Percentiles rank a stretch among this genome's conserved stretches.
Evolutionary conservation across 2,888 invertebrate species (phyloP).

Genomic region (Drosophila tripunctata): DNA sequence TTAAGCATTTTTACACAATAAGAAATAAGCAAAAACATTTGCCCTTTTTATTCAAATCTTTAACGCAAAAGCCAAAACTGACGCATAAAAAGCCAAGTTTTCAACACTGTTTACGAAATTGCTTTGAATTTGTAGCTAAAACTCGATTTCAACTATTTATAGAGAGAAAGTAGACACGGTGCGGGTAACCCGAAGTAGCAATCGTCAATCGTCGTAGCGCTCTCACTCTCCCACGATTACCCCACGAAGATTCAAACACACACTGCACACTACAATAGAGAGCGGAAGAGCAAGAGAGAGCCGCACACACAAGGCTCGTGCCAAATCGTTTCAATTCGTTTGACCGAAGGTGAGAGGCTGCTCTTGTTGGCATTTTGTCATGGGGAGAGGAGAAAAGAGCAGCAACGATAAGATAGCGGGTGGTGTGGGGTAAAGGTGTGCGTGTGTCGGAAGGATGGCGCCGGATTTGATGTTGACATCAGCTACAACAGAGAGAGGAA

Average conservation of each 20-base stretch:
- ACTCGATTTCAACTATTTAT: conserved; percentile 73
- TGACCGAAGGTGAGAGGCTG: conserved; percentile 62
- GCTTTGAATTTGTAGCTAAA: conserved; percentile 57
- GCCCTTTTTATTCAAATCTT: too few relatives aligned
- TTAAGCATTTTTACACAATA: too few relatives aligned
- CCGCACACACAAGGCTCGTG: conserved; percentile 63
- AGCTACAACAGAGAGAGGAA: too few relatives aligned
- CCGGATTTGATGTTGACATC: conserved; percentile 45
- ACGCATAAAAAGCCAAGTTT: too few relatives aligned
- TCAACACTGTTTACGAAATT: conserved; percentile 57
- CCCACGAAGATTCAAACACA: conserved; percentile 1
- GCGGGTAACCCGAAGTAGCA: conserved; percentile 1
- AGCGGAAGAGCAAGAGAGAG: conserved; percentile 18
- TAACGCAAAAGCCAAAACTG: too few relatives aligned
- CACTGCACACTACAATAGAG: not conserved
- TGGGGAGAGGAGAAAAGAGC: not conserved
- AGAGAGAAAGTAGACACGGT: conserved; percentile 67
- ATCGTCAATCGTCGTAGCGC: conserved; percentile 4
- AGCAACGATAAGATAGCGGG: not conserved
- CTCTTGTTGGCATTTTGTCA: conserved; percentile 21
- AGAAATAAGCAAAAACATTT: too few relatives aligned
- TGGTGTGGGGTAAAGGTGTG: not conserved
- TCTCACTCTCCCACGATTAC: conserved; percentile 24
- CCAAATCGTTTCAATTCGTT: conserved; percentile 62
- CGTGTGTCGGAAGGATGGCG: conserved; percentile 48